Base-by-base conservation (phyloP, 1,140 invertebrate species). In the Bombus sibiricus region DNA sequence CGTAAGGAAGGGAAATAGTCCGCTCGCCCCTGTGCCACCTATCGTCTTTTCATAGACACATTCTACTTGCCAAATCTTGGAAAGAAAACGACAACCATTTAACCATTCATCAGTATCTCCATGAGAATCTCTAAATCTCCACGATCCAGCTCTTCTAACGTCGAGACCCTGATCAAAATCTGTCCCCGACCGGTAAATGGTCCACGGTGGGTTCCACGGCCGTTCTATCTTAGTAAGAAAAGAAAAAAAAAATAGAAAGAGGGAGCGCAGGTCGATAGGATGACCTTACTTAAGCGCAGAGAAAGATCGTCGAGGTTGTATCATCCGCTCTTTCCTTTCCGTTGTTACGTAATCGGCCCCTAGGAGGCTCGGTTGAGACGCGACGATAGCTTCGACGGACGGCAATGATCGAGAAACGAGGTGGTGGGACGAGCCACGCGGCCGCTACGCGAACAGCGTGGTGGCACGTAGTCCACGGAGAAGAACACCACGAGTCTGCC, bases 351-450 rank as follows among this genome's bases (percentile, higher is more conserved):
- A 89, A 89, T 75, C 81, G 25, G 59, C 0, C 77, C 43, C 80
- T 79, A 83, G 87, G 81, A 86, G 77, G 47, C 75, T 84, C 62
- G 76, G 22, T 75, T 71, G 37, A 71, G 66, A 76, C 53, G 47
- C 83, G 43, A 71, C n/a, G 74, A 43, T 79, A 85, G 66, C 66
- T n/a, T 13, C 15, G 15, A 47, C 64, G 43, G 53, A 28, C 69
- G 71, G 73, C 71, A 64, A 82, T 86, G 83, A n/a, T 76, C 59
- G 86, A 66, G 69, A 73, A 86, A 79, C n/a, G 62, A 43, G 77
- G 89, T 88, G 89, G 92, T 92, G 90, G 90, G 90, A 92, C 91
- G 75, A 86, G 76, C 88, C 90, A 91, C 90, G 89, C 89, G 89
- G 78, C 71, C 64, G 34, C 34, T 37, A 37, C n/a, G 64, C 91